Percentiles rank a stretch among this genome's conserved stretches.
These are phyloP conservation scores for Novumbra hubbsi DNA, from an alignment of 2,797 vertebrate genomes.

Conservation along the genomic window DNA sequence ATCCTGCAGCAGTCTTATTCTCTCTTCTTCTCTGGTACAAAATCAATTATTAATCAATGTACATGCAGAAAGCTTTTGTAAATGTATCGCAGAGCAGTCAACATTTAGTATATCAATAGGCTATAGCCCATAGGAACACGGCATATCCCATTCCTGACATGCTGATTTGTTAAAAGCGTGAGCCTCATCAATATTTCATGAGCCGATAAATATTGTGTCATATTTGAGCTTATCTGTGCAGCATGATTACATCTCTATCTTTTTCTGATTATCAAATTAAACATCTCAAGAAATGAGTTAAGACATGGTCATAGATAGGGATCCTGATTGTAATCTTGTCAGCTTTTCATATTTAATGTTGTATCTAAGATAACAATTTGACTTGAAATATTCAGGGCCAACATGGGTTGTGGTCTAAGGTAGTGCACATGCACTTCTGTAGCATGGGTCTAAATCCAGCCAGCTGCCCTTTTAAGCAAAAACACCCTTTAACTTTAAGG, in stretches of 20 bases:
- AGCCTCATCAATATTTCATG: slow-evolving; percentile 57
- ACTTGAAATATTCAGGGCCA: slow-evolving; percentile 21
- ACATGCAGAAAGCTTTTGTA: slow-evolving; percentile 29
- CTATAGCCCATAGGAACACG: slow-evolving; percentile 21
- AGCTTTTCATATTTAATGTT: neutral
- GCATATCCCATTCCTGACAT: slow-evolving; percentile 38
- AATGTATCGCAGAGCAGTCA: slow-evolving; percentile 48
- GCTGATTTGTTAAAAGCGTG: slow-evolving; percentile 23
- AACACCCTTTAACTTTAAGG: neutral
- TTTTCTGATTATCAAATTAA: slow-evolving; percentile 39
- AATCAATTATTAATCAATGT: slow-evolving; percentile 51
- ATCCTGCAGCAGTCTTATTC: neutral
- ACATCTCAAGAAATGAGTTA: slow-evolving; percentile 58
- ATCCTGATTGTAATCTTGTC: neutral
- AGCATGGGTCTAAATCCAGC: too few species aligned
- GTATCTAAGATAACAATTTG: slow-evolving; percentile 15
- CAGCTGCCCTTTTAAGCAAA: too few species aligned
- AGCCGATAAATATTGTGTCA: slow-evolving; percentile 46
- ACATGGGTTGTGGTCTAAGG: too few species aligned
- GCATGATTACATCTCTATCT: slow-evolving; percentile 43
- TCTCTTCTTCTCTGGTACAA: slow-evolving; percentile 15
- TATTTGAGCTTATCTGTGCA: slow-evolving; percentile 42
- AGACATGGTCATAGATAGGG: slow-evolving; percentile 30
- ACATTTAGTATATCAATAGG: slow-evolving; percentile 44
- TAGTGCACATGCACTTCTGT: too few species aligned